Percentiles rank a stretch among this genome's conserved stretches.
phyloP scores from a whole-genome alignment of 2,888 invertebrate species.

The Pycnomerus fuliginosus region DNA sequence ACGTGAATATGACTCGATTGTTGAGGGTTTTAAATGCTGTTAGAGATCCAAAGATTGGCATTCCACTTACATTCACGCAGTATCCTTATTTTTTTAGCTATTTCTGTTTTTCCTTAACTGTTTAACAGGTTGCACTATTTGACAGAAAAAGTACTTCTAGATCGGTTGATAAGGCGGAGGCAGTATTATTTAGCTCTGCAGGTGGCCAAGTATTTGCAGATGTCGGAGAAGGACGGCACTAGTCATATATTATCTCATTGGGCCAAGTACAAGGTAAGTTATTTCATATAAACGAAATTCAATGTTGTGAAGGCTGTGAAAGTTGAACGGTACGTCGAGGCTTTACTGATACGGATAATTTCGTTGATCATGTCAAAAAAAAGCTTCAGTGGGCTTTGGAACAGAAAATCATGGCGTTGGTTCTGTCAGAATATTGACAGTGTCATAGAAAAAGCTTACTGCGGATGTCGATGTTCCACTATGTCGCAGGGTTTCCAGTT shows the following conservation, averaged over 20 bases:
- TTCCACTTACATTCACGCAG: conserved; percentile 89
- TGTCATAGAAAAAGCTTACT: no score
- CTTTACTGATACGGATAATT: no score
- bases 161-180: conserved; percentile 82
- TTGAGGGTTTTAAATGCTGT: conserved; percentile 89
- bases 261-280: conserved; percentile 89
- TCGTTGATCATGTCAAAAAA: no score
- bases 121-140: conserved; percentile 63
- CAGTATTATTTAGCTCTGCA: conserved; percentile 89
- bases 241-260: conserved; percentile 91
- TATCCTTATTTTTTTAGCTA: conserved; percentile 61
- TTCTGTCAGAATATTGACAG: no score
- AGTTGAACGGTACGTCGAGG: no score
- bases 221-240: conserved; percentile 75
- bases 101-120: conserved; percentile 5
- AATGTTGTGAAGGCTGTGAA: no score
- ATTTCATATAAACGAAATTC: no score
- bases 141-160: conserved; percentile 75
- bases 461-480: no score
- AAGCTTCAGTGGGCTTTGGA: no score
- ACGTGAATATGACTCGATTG: conserved; percentile 83
- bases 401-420: no score
- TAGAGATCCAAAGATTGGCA: conserved; percentile 79
- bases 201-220: conserved; percentile 83
- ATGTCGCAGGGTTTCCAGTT: no score